phyloP scores from a whole-genome alignment of 1,140 invertebrate genomes.

The Asobara japonica region DNA sequence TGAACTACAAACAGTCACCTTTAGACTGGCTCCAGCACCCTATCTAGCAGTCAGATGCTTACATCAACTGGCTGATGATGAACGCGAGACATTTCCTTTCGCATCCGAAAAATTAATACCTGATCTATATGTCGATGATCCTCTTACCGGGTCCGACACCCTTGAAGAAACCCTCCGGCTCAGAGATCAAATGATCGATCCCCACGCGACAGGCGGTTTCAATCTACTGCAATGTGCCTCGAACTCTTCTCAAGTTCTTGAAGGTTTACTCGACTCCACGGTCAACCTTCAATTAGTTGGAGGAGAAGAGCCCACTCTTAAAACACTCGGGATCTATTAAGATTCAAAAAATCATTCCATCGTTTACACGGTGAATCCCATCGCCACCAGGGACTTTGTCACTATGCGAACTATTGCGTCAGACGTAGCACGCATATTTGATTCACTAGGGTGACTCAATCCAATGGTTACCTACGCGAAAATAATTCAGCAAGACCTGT shows the following conservation, averaged over 20 bases:
- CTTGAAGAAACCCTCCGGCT: conserved; percentile 47
- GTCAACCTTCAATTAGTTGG: conserved; percentile 5
- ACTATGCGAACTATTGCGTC: conserved; percentile 49
- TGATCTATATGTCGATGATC: conserved; percentile 42
- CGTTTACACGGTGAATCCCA: conserved; percentile 1
- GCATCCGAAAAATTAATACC: conserved; percentile 43
- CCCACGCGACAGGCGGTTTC: conserved; percentile 45
- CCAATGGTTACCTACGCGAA: conserved; percentile 52
- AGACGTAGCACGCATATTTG: conserved; percentile 49
- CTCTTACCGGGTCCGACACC: conserved; percentile 35
- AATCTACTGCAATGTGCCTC: conserved; percentile 52
- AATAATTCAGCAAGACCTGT: conserved; percentile 51
- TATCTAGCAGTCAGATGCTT: too few relatives aligned
- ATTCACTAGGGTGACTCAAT: conserved; percentile 48
- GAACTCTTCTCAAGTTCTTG: conserved; percentile 37
- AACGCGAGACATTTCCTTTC: conserved; percentile 38
- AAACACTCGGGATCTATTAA: conserved; percentile 37
- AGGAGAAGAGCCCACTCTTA: conserved; percentile 3
- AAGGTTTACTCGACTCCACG: not conserved
- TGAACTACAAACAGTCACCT: conserved; percentile 47
- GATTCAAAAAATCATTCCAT: conserved; percentile 39
- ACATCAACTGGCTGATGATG: conserved; percentile 50
- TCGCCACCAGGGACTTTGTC: conserved; percentile 6
- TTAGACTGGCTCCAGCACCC: conserved; percentile 52
- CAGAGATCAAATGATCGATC: conserved; percentile 38